Base-by-base conservation (phyloP, 2,888 invertebrate genomes). In the Dromius quadrimaculatus region DNA sequence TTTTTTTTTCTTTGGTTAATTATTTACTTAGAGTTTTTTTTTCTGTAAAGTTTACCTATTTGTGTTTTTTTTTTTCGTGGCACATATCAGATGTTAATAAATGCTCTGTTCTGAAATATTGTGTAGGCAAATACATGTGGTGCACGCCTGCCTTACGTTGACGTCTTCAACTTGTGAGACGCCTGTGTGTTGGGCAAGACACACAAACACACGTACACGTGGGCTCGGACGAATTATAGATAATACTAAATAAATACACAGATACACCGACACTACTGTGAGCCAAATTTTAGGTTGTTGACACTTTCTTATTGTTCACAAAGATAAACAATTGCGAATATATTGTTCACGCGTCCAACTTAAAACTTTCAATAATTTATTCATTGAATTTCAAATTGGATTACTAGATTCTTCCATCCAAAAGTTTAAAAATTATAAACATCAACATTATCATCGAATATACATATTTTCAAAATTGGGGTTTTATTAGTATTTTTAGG, bases 11-110 rank as follows among this genome's bases (percentile, higher is more conserved):
- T 75, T 75, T 74, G 76, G 76, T 74, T 73, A 73, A 69, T 72
- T 69, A 73, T 72, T 72, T n/a, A n/a, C n/a, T n/a, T 72, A 69
- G 72, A 73, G 75, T 74, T 75, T 74, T 74, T 77, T 77, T 77
- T 76, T 74, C 74, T 76, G 75, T 73, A 73, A 74, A 74, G 71
- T 70, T 70, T 36, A 50, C 50, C 41, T 63, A 69, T 43, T 69
- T 69, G 69, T 69, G 59, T 61, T 70, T 54, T 57, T 34, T 57
- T 57, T 22, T 59, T 32, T 62, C 70, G 70, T 61, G 61, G 70
- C 70, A 70, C 70, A 61, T 61, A 69, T 66, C 61, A 69, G 20
- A 59, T 65, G 50, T 65, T 50, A 57, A 68, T 68, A 68, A 57
- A 62, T 34, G 64, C 64, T 64, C 64, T 64, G 64, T 64, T 64